Conservation (phyloP, 1,140 invertebrate species). For the Pemphigus obesinymphae region DNA sequence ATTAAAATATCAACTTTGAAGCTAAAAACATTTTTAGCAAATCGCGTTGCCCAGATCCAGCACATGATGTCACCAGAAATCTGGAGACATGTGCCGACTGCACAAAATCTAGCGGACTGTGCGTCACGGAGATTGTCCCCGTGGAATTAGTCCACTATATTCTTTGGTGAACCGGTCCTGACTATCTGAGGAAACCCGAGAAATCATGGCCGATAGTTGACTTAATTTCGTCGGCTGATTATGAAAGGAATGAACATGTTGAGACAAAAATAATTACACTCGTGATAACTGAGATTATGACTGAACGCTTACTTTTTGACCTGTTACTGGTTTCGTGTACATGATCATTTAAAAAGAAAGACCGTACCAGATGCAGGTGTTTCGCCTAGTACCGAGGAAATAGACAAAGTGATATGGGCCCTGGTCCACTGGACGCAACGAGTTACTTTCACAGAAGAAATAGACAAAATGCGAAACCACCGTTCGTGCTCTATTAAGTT, state of each 20-base stretch:
- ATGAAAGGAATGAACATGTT: not conserved
- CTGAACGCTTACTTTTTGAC: too few relatives aligned
- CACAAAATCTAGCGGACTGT: slow-evolving; percentile 47
- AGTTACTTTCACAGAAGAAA: not conserved
- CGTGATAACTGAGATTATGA: not conserved
- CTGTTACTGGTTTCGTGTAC: too few relatives aligned
- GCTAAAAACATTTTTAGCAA: not conserved
- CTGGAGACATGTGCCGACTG: slow-evolving; percentile 45
- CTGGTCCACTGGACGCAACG: not conserved
- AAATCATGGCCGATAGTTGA: not conserved
- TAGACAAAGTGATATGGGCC: not conserved
- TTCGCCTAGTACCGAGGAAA: too few relatives aligned
- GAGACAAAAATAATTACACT: too few relatives aligned
- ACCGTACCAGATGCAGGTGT: too few relatives aligned
- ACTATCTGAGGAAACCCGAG: not conserved
- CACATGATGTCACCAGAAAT: not conserved
- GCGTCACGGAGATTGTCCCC: slow-evolving; percentile 45
- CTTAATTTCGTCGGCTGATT: not conserved
- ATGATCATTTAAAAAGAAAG: too few relatives aligned
- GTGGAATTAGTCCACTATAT: not conserved
- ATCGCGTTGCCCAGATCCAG: not conserved
- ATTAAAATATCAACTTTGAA: not conserved
- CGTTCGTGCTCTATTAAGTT: not conserved
- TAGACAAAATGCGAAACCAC: not conserved
- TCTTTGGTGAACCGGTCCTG: slow-evolving; percentile 42